phyloP scores from a whole-genome alignment of 2,113 vertebrate species.

The Agelaius tricolor region DNA sequence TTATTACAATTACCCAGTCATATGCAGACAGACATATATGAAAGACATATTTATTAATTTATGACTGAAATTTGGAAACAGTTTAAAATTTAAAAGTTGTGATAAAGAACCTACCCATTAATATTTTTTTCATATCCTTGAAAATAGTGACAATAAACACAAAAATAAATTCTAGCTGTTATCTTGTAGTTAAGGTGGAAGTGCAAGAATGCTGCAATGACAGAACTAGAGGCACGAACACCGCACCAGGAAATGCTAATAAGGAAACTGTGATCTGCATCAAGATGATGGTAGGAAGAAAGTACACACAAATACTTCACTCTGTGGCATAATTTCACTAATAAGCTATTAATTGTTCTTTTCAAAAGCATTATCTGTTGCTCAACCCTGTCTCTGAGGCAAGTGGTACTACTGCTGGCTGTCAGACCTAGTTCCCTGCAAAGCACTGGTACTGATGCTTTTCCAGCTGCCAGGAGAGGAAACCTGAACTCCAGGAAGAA shows the following conservation, averaged over 20 bases:
- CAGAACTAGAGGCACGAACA: not conserved
- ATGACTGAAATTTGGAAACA: slow-evolving; percentile 9
- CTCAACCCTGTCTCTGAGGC: not conserved
- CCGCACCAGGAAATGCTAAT: not conserved
- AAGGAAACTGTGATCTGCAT: not conserved
- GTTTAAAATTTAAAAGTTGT: not conserved
- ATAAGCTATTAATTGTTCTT: not conserved
- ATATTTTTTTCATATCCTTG: not conserved
- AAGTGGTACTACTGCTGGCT: not conserved
- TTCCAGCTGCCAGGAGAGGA: not conserved
- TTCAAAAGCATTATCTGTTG: not conserved
- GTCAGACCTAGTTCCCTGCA: not conserved
- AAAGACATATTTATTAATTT: not conserved
- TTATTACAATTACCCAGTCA: slow-evolving; percentile 49
- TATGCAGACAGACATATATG: slow-evolving; percentile 11
- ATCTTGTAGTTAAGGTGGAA: not conserved
- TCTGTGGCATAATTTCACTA: not conserved
- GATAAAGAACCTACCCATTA: slow-evolving; percentile 16
- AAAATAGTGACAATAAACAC: not conserved
- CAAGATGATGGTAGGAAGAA: not conserved
- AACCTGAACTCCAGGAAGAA: not conserved
- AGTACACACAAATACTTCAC: not conserved
- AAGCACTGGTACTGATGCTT: accelerated
- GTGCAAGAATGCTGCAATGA: not conserved
- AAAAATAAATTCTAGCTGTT: not conserved